Base-by-base conservation (phyloP, 2,797 vertebrate species). In the Coilia nasus region DNA sequence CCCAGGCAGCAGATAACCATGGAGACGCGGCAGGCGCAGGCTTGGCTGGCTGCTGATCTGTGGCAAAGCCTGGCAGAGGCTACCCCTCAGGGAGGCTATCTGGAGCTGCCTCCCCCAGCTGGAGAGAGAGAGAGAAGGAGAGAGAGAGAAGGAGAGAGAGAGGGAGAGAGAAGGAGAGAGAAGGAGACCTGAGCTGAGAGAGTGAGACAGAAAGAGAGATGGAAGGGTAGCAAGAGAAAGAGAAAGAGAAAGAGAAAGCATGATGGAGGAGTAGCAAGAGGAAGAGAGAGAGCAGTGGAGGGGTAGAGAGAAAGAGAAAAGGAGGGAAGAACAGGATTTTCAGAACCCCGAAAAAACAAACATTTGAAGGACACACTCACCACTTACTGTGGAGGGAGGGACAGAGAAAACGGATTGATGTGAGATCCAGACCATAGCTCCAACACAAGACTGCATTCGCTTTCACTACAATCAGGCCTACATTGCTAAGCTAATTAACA, bases 31-130 rank as follows among this genome's bases (percentile, higher is more conserved):
- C 86, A 81, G 85, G 83, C 91, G 91, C 92, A 94, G 92, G 91
- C 92, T 50, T 93, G 93, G 91, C 93, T 93, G 93, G 92, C 93
- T 94, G 93, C 92, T 94, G 93, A 94, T 94, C 93, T 93, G 93
- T 94, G 93, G 93, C 93, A 92, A 91, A 91, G 90, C 92, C 90
- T 94, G 93, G 93, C 93, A 93, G 91, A 90, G 91, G 91, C 93
- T 87, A 83, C 87, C 93, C 93, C 92, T 93, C 60, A 41, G 93
- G 91, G 93, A 93, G 86, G 83, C 83, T 84, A 87, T 87, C 60
- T 87, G 89, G 89, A 87, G 83, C 87, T 87, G 85, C 86, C 90
- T 88, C 88, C 88, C 87, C 88, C 90, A 88, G 89, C 88, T 90
- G 89, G 85, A 87, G 85, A 71, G 60, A 85, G 21, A 78, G 60